Conservation (phyloP, 1,140 invertebrate genomes). For the Rhynchophorus ferrugineus region DNA sequence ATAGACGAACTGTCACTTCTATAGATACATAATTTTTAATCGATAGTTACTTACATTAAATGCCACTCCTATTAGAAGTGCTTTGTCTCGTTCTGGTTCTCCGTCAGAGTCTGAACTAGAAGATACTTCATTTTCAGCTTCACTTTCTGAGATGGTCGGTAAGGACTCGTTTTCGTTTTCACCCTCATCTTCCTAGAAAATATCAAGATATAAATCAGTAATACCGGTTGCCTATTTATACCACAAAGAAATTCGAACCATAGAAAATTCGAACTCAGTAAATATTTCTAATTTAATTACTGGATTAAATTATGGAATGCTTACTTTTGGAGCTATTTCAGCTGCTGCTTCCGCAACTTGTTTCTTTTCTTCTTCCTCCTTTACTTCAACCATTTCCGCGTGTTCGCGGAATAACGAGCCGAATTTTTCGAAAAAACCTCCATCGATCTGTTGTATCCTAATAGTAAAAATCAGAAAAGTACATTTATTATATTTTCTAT, state of each 20-base stretch:
- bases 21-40: no score
- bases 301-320: no score
- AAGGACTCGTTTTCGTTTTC: constrained; percentile 18
- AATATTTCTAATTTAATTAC: no score
- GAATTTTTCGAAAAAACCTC: constrained; percentile 73
- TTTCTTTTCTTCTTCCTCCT: constrained; percentile 37
- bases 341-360: constrained; percentile 38
- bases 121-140: not conserved
- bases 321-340: constrained; percentile 22
- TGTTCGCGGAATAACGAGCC: constrained; percentile 64
- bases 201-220: not conserved
- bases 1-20: no score
- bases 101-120: constrained; percentile 46
- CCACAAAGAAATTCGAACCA: no score
- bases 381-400: constrained; percentile 26
- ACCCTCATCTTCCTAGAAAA: constrained; percentile 9
- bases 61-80: constrained; percentile 54
- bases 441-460: constrained; percentile 70
- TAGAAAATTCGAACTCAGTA: no score
- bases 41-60: constrained; percentile 67
- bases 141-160: not conserved
- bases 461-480: constrained; percentile 10
- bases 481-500: not conserved
- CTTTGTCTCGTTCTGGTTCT: constrained; percentile 47
- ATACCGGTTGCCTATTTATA: no score